Base-by-base conservation (phyloP, 2,113 vertebrate genomes). In the Erythrocercus mccallii region DNA sequence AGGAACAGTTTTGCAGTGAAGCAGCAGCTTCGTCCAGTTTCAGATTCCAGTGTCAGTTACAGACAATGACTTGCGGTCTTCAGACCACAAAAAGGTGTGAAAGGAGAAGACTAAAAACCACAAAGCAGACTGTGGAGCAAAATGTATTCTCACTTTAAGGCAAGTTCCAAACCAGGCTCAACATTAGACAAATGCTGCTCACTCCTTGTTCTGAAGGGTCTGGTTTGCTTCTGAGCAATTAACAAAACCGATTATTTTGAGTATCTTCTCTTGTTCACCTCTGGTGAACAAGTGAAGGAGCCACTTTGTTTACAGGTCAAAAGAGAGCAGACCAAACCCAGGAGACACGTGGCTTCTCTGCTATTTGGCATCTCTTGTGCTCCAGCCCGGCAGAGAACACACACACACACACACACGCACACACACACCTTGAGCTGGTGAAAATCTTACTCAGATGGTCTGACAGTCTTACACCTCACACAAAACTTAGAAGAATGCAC, bases 271-370 rank as follows among this genome's bases (percentile, higher is more conserved):
- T 45, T 31, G 4, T 37, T 77, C 60, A 51, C 4, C 11, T 54
- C 68, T 16, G n/a, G 4, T 19, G 45, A 79, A 58, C 23, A 60
- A 19, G 14, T 2, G 10, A 72, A 54, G 65, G 12, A 42, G 18
- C 5, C 35, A 12, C 54, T 66, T 70, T 1, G 22, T 30, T 71
- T n/a, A 27, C 3, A 50, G 74, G 12, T 38, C 28, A 21, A 21
- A 81, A 42, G 42, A 51, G 38, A 73, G 13, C 24, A 44, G 65
- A 23, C 2, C 40, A 69, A 74, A 58, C 4, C 42, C 27, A 58
- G 31, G 9, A 85, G 12, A 50, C 35, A 35, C 0, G 1, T 0
- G 0, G 33, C 30, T 91, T 72, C 70, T 79, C 57, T 45, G 47
- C 15, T n/a, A 5, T 14, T 38, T 17, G 12, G 25, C 23, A 60